Evolutionary conservation across 2,888 invertebrate species (phyloP), one percentile per base, ranked within the genome.

Genomic region (Tanytarsus gracilentus): DNA sequence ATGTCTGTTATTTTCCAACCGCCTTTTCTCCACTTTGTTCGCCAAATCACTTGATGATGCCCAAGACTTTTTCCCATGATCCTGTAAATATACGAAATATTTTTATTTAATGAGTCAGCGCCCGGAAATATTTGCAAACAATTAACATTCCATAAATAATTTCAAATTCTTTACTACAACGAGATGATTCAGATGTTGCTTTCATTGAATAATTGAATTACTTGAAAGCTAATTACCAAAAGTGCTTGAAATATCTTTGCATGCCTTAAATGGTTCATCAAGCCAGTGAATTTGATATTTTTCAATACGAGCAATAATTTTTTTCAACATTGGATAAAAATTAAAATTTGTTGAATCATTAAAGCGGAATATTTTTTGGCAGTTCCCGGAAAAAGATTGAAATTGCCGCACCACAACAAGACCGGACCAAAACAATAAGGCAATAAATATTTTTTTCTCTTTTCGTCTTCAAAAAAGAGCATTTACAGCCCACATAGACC

Each of bases 341-440:
- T 6, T 6, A 26, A 52, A 29, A 16, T 11, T 23, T 23, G 18
- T n/a, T 55, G 55, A 55, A 40, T 39, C 39, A 39, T 55, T 39
- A 40, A 39, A 36, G n/a, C 8, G n/a, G 14, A 11, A 48, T 49
- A 30, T 11, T 8, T 8, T 8, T 53, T 25, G 40, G 25, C 55
- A 14, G 39, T 55, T 55, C 55, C 55, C 55, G 55, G 55, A 55
- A 55, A 55, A 55, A 55, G 53, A n/a, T 14, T 40, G 21, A 55
- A 18, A 40, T 27, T n/a, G 23, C 18, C 7, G 30, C 30, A 11
- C 16, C 8, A 11, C 21, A 16, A 21, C 11, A 40, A 21, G 23
- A 51, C 18, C 33, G 53, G 14, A 33, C n/a, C 27, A 25, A 33
- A 55, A 55, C 55, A 55, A 55, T 55, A 26, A 55, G 55, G 53